These are phyloP conservation scores for Macaria liturata DNA, from an alignment of 2,888 invertebrate species.

Conservation along the genomic window DNA sequence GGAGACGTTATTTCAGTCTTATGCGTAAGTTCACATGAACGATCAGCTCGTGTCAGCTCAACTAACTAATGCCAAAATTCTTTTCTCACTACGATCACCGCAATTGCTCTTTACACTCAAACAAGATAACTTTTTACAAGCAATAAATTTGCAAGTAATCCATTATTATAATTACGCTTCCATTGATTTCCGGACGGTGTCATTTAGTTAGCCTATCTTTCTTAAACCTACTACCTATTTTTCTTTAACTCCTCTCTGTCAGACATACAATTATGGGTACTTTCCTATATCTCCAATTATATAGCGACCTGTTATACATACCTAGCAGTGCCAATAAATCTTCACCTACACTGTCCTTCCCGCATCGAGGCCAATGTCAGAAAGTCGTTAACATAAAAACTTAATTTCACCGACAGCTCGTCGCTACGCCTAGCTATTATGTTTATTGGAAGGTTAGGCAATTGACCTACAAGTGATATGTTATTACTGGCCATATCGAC, in stretches of 20 bases:
- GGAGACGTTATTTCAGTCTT: constrained; percentile 18
- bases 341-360: constrained; percentile 25
- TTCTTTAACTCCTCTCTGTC: no score
- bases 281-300: background rate
- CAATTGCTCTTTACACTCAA: background rate
- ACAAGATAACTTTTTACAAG: background rate
- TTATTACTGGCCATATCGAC: constrained; percentile 55
- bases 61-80: constrained; percentile 19
- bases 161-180: background rate
- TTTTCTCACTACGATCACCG: constrained; percentile 4
- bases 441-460: constrained; percentile 64
- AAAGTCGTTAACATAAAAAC: constrained; percentile 39
- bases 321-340: constrained; percentile 20
- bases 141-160: background rate
- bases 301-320: no score
- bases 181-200: no score
- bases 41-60: constrained; percentile 20
- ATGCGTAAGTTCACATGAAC: constrained; percentile 19
- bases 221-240: no score
- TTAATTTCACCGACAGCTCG: constrained; percentile 38
- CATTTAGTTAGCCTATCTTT: no score
- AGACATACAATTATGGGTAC: background rate
- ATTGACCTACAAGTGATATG: constrained; percentile 72
- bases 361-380: constrained; percentile 34
- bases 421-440: constrained; percentile 58